Percentiles rank a stretch among this genome's conserved stretches.
Evolutionary conservation across 2,888 invertebrate genomes (phyloP).

Genomic region (Amphipyra tragopoginis): DNA sequence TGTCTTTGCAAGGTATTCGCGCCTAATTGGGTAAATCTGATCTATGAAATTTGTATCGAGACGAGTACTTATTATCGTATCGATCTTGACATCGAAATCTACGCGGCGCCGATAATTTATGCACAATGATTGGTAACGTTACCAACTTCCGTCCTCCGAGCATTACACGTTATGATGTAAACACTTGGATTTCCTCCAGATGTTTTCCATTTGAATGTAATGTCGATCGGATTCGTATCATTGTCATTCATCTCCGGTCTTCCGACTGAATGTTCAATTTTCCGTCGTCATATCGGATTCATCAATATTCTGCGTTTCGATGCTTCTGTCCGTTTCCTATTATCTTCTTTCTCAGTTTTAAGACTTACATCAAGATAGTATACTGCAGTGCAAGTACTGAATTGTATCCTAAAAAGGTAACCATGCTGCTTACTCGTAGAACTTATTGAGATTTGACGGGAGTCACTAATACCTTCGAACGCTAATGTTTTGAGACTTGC

Average conservation of each 20-base stretch:
- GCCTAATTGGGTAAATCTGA: too few species aligned
- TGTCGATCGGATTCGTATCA: constrained; percentile 30
- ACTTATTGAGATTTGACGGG: too few species aligned
- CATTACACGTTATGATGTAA: constrained; percentile 22
- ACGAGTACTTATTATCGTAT: not conserved
- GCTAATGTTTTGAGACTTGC: too few species aligned
- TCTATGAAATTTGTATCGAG: too few species aligned
- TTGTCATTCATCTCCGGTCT: constrained; percentile 37
- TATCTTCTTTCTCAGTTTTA: too few species aligned
- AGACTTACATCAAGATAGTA: too few species aligned
- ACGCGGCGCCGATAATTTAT: constrained; percentile 25
- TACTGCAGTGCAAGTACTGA: too few species aligned
- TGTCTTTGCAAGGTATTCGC: too few species aligned
- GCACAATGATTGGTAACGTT: constrained; percentile 26
- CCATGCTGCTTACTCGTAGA: too few species aligned
- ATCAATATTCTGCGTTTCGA: constrained; percentile 1
- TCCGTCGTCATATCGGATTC: constrained; percentile 1
- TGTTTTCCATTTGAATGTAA: constrained; percentile 35
- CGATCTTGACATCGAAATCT: constrained; percentile 32
- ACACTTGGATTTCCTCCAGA: constrained; percentile 37
- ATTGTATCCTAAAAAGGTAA: too few species aligned
- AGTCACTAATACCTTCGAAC: too few species aligned
- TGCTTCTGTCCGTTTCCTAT: not conserved
- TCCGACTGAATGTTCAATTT: constrained; percentile 8
- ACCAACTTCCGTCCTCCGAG: constrained; percentile 27